Evolutionary conservation across 2,797 vertebrate species (phyloP).

Genomic region (Synanceia verrucosa): DNA sequence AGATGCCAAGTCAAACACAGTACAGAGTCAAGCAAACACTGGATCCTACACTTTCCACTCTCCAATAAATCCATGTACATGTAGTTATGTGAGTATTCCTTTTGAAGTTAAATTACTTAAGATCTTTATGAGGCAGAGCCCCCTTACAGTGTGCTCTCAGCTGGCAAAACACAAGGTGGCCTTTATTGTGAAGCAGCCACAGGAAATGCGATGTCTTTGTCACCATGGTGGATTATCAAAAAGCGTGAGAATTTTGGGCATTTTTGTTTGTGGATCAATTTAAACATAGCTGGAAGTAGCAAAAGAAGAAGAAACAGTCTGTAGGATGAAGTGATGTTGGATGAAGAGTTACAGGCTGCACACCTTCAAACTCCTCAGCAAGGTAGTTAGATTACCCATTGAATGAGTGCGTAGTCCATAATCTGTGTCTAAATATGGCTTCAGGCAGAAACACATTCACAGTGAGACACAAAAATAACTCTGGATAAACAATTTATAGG

Average conservation of each 20-base stretch:
- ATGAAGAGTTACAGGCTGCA: slow-evolving; percentile 3
- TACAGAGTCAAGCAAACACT: neutral
- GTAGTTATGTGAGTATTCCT: too few species aligned
- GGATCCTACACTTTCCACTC: neutral
- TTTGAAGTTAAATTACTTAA: neutral
- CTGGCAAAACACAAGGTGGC: neutral
- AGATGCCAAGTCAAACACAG: too few species aligned
- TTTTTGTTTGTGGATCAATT: neutral
- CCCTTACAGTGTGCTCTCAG: neutral
- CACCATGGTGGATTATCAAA: neutral
- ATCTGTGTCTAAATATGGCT: neutral
- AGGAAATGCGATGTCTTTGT: neutral
- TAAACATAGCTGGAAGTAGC: neutral
- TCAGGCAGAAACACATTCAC: neutral
- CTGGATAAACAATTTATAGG: neutral
- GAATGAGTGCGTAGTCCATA: neutral
- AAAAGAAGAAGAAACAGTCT: neutral
- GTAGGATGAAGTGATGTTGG: slow-evolving; percentile 1
- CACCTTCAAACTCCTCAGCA: neutral
- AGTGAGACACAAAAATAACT: neutral
- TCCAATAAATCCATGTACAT: neutral
- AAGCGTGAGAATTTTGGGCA: neutral
- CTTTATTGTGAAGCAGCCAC: neutral
- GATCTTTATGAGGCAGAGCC: neutral
- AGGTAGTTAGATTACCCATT: neutral